phyloP scores from a whole-genome alignment of 2,888 invertebrate genomes.

The Orthosia cruda region DNA sequence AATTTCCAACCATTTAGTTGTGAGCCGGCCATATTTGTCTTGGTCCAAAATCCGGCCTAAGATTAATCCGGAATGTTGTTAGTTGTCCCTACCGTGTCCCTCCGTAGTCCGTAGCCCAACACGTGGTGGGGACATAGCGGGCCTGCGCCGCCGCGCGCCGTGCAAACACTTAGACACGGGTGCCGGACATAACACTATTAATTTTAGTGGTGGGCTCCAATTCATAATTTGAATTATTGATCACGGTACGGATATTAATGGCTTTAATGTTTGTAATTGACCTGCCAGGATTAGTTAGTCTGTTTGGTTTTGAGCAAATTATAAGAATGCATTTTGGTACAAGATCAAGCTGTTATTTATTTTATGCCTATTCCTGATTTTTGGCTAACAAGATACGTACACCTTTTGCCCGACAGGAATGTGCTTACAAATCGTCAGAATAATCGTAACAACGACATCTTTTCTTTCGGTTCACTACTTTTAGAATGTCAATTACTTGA shows the following conservation, averaged over 20 bases:
- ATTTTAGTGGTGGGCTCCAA: conserved; percentile 62
- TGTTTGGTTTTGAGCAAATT: too few relatives aligned
- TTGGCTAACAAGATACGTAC: too few relatives aligned
- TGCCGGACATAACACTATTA: conserved; percentile 69
- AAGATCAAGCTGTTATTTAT: too few relatives aligned
- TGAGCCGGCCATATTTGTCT: conserved; percentile 88
- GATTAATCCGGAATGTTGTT: conserved; percentile 88
- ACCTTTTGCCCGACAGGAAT: too few relatives aligned
- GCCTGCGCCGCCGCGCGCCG: conserved; percentile 69
- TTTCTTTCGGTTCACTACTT: too few relatives aligned
- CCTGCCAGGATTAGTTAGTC: conserved; percentile 17
- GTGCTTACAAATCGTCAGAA: too few relatives aligned
- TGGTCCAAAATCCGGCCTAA: conserved; percentile 87
- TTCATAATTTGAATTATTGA: conserved; percentile 67
- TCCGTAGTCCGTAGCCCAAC: conserved; percentile 70
- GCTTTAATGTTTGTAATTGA: conserved; percentile 48
- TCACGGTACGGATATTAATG: conserved; percentile 47
- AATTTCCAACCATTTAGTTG: conserved; percentile 88
- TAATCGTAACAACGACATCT: too few relatives aligned
- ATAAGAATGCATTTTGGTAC: too few relatives aligned
- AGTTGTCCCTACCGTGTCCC: conserved; percentile 77
- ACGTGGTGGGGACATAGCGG: conserved; percentile 71
- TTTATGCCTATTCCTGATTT: too few relatives aligned
- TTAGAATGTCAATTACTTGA: too few relatives aligned
- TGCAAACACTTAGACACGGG: conserved; percentile 75